phyloP scores from a whole-genome alignment of 2,888 invertebrate genomes.

The Altica lythri region DNA sequence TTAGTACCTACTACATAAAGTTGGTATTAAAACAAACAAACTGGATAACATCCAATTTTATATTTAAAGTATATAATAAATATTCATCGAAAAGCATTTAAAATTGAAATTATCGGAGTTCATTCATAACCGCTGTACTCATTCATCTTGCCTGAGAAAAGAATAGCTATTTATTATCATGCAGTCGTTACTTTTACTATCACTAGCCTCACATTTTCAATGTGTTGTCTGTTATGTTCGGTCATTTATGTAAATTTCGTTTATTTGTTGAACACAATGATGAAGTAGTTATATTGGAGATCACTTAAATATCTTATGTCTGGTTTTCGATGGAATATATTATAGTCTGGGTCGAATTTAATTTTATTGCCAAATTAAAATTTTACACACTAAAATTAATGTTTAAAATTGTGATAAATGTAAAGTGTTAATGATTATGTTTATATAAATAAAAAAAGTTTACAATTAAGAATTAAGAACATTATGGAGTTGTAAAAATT shows the following conservation, averaged over 20 bases:
- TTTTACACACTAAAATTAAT: neutral
- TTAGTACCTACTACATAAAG: constrained; percentile 3
- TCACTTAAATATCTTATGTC: constrained; percentile 13
- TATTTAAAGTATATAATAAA: constrained; percentile 22
- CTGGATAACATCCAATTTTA: constrained; percentile 14
- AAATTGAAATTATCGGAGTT: constrained; percentile 22
- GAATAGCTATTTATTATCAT: constrained; percentile 25
- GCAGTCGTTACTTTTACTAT: constrained; percentile 26
- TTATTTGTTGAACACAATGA: constrained; percentile 25
- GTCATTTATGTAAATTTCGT: constrained; percentile 24
- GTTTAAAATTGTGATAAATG: too few species aligned
- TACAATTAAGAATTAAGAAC: too few species aligned
- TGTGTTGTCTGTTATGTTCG: constrained; percentile 21
- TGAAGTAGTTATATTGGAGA: constrained; percentile 23
- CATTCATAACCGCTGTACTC: constrained; percentile 22
- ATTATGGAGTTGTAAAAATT: too few species aligned
- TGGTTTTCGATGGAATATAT: constrained; percentile 9
- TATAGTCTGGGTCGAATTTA: neutral
- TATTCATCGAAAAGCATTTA: constrained; percentile 25
- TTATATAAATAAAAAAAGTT: too few species aligned
- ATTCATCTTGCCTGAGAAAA: constrained; percentile 21
- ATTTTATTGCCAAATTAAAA: neutral
- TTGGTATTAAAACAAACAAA: constrained; percentile 15
- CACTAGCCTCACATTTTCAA: constrained; percentile 24
- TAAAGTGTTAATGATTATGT: too few species aligned